These are phyloP conservation scores for Siphlonurus alternatus DNA, from an alignment of 2,888 invertebrate genomes.

Conservation along the genomic window DNA sequence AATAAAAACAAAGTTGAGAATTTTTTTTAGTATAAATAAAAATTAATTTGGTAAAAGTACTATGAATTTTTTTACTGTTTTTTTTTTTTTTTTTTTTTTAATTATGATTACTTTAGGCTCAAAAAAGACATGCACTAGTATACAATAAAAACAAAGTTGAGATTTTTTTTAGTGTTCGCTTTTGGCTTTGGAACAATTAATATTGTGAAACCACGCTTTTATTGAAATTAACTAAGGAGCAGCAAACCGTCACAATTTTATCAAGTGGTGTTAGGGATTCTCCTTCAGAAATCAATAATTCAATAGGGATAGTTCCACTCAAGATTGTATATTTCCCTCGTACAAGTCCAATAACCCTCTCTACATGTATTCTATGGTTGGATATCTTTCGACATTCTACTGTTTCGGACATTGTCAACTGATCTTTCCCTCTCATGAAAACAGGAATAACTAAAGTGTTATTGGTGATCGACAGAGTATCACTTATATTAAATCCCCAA, in stretches of 20 bases:
- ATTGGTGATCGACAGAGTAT: constrained; percentile 1
- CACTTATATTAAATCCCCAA: constrained; percentile 12
- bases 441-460: neutral
- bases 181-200: no score
- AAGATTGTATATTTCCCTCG: neutral
- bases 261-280: neutral
- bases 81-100: no score
- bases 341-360: neutral
- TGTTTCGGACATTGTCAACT: neutral
- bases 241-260: neutral
- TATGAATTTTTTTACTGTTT: no score
- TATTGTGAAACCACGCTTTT: neutral
- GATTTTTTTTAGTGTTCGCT: no score
- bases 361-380: constrained; percentile 4
- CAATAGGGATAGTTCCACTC: neutral
- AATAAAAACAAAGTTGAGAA: no score
- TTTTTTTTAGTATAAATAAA: no score
- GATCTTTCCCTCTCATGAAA: neutral
- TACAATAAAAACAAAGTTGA: no score
- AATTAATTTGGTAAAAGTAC: no score
- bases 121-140: no score
- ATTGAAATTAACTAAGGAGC: neutral
- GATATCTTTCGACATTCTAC: constrained; percentile 4
- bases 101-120: no score
- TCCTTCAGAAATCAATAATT: neutral